These are phyloP conservation scores for Pachymerium ferrugineum DNA, from an alignment of 2,888 invertebrate genomes.

Conservation along the genomic window DNA sequence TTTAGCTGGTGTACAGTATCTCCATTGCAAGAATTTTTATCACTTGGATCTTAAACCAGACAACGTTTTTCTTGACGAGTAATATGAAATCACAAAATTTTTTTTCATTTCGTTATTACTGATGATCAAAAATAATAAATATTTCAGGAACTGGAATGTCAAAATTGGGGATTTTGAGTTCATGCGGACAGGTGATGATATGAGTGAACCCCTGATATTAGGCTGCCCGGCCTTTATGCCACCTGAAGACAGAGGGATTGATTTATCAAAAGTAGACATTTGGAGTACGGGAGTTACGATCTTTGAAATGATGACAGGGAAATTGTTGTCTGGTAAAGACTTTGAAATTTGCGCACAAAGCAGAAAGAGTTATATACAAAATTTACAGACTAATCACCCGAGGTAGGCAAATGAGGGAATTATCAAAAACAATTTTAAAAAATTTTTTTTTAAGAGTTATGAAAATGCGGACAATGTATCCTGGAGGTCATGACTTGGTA, in stretches of 20 bases:
- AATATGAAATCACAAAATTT: no score
- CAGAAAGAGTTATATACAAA: not conserved
- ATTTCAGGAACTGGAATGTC: not conserved
- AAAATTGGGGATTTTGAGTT: slow-evolving; percentile 24
- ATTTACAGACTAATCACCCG: not conserved
- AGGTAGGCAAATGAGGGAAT: not conserved
- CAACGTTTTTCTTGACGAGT: slow-evolving; percentile 25
- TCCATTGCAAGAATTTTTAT: not conserved
- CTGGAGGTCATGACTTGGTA: slow-evolving; percentile 17
- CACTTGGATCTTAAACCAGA: slow-evolving; percentile 29
- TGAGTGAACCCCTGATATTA: not conserved
- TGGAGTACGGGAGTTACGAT: slow-evolving; percentile 5
- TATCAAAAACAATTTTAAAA: not conserved
- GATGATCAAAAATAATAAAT: not conserved
- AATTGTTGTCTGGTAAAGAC: not conserved
- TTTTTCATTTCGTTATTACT: no score
- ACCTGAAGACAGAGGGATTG: not conserved
- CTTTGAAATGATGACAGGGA: not conserved
- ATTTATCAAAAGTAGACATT: not conserved
- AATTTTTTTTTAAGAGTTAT: not conserved
- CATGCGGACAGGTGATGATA: not conserved
- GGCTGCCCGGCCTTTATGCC: slow-evolving; percentile 26
- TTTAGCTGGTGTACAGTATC: not conserved
- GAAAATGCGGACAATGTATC: not conserved
- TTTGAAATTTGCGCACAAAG: not conserved